Conservation (phyloP, 2,113 vertebrate species). For the Tricholaema leucomelas region DNA sequence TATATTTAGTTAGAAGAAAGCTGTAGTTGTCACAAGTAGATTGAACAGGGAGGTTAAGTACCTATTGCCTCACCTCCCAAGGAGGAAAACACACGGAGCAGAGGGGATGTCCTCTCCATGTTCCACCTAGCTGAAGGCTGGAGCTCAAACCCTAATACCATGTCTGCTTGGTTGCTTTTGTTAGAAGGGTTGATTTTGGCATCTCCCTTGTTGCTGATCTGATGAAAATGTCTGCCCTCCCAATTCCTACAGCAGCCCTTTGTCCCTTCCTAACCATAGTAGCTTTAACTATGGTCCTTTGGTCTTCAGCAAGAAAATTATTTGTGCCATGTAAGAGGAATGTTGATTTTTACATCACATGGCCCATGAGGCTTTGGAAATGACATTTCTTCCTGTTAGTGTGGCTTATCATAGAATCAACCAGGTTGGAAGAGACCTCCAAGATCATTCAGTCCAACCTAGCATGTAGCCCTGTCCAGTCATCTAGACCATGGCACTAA, state of each 20-base stretch:
- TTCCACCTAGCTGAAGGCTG: not conserved
- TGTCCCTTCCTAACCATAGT: accelerated
- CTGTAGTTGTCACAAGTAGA: not conserved
- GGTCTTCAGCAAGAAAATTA: not conserved
- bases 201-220: not conserved
- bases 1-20: not conserved
- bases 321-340: not conserved
- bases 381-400: not conserved
- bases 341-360: slow-evolving; percentile 26
- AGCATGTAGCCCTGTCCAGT: no score
- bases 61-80: not conserved
- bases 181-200: not conserved
- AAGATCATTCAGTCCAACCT: no score
- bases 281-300: not conserved
- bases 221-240: not conserved
- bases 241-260: not conserved
- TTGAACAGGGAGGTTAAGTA: not conserved
- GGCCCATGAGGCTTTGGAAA: not conserved
- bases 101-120: not conserved
- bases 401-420: slow-evolving; percentile 16
- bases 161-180: not conserved
- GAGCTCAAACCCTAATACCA: not conserved
- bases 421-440: no score
- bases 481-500: no score
- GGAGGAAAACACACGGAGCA: accelerated